Conservation (phyloP, 2,113 vertebrate species). For the Falcunculus frontatus region DNA sequence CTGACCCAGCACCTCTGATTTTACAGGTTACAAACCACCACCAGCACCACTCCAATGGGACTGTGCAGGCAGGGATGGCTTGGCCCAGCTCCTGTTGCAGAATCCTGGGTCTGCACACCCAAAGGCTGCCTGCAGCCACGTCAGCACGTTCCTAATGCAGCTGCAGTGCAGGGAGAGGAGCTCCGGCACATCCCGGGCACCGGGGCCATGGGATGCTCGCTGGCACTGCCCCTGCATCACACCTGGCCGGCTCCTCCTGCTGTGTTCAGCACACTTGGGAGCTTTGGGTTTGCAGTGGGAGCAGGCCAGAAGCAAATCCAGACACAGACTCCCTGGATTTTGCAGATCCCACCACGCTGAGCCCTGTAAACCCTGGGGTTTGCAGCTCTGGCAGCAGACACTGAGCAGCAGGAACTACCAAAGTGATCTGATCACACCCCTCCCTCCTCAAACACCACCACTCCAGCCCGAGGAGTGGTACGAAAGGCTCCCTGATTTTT, state of each 20-base stretch:
- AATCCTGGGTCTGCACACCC: neutral
- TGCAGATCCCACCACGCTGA: neutral
- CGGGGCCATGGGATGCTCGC: accelerated
- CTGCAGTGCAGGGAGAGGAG: neutral
- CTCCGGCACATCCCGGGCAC: accelerated
- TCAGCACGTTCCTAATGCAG: neutral
- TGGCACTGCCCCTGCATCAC: neutral
- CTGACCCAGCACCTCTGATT: neutral
- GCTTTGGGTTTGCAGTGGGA: neutral
- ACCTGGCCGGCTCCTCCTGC: neutral
- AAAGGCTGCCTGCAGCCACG: neutral
- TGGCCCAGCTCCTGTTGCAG: neutral
- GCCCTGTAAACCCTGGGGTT: accelerated
- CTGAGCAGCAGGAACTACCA: neutral
- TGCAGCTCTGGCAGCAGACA: neutral
- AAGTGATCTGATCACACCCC: accelerated
- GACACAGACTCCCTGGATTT: accelerated
- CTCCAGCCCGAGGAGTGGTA: neutral
- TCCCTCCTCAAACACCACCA: neutral
- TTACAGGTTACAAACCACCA: neutral
- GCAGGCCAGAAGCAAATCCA: neutral
- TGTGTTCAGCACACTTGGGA: neutral
- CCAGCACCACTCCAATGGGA: neutral
- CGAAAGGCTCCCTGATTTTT: neutral
- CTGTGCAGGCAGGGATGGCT: neutral